Evolutionary conservation across 1,140 invertebrate genomes (phyloP), one percentile per base, ranked within the genome.

Genomic region (Alviniconcha marisindica): DNA sequence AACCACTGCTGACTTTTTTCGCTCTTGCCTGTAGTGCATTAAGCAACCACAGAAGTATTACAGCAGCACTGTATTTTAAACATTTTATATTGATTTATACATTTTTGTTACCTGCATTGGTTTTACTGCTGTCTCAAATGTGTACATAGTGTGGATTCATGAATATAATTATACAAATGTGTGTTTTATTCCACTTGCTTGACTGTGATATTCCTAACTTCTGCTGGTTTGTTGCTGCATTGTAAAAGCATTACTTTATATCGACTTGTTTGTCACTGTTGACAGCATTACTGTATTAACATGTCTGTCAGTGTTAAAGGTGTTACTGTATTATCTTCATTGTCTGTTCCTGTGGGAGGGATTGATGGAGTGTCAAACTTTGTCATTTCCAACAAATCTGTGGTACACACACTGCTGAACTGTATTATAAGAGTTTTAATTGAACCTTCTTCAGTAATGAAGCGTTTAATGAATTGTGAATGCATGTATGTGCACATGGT

Each of bases 311-410:
- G 21, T 44, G 36, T 4, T 74, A 24, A 44, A 21, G 38, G 38
- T 74, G 71, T 24, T 21, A 24, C n/a, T 3, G 71, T 10, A 74
- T 74, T 21, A 1, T 21, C 36, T 31, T 14, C 7, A 71, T 38
- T 15, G 24, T 2, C 14, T 69, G 28, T 81, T 69, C 21, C n/a
- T 82, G 42, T 7, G 14, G 28, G 21, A 28, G 69, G 51, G 31
- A 63, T 86, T 31, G 80, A 76, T 79, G 77, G 73, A 21, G 10
- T 40, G 51, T 10, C 86, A 89, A 71, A 76, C 90, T 88, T 56
- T n/a, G 7, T 94, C 94, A 87, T 95, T 94, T 88, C 94, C 95
- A 93, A 94, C 82, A 94, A 95, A 31, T 95, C 95, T 18, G 86
- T 95, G 12, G 92, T 84, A 84, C 76, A 73, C 12, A 73, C 56